Evolutionary conservation across 64 coral and sea anemone species (phyloP), one percentile per base, ranked within the genome.

Genomic region (Montipora foliosa): DNA sequence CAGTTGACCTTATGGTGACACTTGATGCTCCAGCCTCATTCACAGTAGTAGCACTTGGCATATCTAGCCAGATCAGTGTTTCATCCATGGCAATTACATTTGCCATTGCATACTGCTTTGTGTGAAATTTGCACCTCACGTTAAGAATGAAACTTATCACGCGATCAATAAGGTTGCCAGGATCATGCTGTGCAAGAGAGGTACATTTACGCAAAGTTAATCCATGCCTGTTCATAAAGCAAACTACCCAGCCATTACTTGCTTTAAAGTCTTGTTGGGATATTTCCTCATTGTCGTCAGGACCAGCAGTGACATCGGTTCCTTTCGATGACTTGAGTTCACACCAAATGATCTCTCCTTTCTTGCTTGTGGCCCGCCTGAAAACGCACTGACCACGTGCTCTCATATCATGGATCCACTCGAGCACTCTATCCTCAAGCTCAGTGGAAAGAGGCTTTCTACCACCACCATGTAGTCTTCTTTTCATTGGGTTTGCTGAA

Each of bases 121-220:
- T 46, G 68, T 74, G 68, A 88, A 88, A 88, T 88, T 74, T 48
- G 72, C 71, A 24, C 0, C 24, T 24, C 24, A 24, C 24, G 24
- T 24, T 24, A 24, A 24, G 24, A 24, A 24, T 24, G 16, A 88
- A 88, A 88, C 87, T 88, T 88, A 88, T 88, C 72, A 88, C 72
- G 70, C 72, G 70, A 77, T 75, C 87, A 75, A 75, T 53, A 88
- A 88, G 71, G 69, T 73, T 76, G 68, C 87, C 47, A 25, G 81
- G 81, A 84, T 84, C 48, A 84, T 84, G 81, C 81, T 84, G 81
- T 84, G 81, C 61, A 87, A 87, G 83, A 47, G 83, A 87, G 83
- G 83, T 87, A 70, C 64, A 19, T 73, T 73, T 73, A 74, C 24
- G 66, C 47, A 73, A 87, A 87, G 66, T 22, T 71, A 69, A 69